Conservation (phyloP, 2,888 invertebrate genomes). For the Drosophila antonietae region DNA sequence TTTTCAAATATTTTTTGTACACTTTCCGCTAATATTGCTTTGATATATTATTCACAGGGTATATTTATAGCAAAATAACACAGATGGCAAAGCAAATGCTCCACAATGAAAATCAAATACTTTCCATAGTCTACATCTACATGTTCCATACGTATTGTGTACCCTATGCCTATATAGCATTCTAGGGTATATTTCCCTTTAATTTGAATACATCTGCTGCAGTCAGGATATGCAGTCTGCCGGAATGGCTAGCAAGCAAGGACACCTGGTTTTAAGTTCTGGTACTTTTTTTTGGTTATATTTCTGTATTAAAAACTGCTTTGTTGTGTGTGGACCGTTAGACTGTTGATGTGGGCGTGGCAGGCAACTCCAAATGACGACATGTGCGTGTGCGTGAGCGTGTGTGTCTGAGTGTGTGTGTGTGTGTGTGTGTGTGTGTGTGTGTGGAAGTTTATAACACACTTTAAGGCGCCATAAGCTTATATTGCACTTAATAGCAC, state of each 20-base stretch:
- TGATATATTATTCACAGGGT: background rate
- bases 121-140: too few species aligned
- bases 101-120: background rate
- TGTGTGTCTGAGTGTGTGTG: conserved; percentile 2
- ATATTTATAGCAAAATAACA: background rate
- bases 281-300: conserved; percentile 55
- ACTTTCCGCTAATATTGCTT: too few species aligned
- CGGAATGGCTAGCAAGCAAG: background rate
- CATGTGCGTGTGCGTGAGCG: background rate
- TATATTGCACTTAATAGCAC: conserved; percentile 79
- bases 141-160: background rate
- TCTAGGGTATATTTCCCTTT: conserved; percentile 12
- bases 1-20: too few species aligned
- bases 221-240: conserved; percentile 8
- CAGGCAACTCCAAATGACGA: conserved; percentile 10
- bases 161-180: background rate
- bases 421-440: conserved; percentile 8
- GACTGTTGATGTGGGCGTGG: conserved; percentile 38
- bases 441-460: conserved; percentile 63
- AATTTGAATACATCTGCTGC: conserved; percentile 24
- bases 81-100: background rate
- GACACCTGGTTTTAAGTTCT: conserved; percentile 22
- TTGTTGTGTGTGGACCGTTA: conserved; percentile 50
- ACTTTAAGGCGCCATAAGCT: conserved; percentile 76
- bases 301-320: conserved; percentile 58